Evolutionary conservation across 1,140 invertebrate genomes (phyloP).

Genomic region (Heliconius melpomene): DNA sequence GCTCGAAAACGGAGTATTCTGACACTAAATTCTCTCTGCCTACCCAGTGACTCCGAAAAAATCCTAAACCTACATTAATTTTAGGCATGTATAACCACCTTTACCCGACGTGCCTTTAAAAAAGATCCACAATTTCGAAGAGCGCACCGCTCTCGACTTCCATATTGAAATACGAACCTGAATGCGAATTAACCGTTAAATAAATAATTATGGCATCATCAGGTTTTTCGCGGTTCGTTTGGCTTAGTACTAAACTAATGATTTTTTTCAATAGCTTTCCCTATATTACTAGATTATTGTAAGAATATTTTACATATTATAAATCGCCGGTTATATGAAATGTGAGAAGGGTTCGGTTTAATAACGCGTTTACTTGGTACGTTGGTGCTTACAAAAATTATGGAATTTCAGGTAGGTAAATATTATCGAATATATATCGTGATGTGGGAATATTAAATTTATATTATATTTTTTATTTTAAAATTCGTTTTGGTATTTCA

Average conservation of each 20-base stretch:
- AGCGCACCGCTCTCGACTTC: constrained; percentile 37
- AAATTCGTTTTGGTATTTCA: neutral
- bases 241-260: constrained; percentile 33
- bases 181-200: constrained; percentile 39
- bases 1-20: constrained; percentile 7
- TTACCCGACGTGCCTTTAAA: constrained; percentile 37
- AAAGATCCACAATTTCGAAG: constrained; percentile 41
- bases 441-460: constrained; percentile 9
- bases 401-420: constrained; percentile 8
- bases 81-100: constrained; percentile 35
- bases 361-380: constrained; percentile 16
- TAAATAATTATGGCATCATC: constrained; percentile 41
- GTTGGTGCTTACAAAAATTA: constrained; percentile 15
- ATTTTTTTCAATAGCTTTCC: constrained; percentile 35
- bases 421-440: constrained; percentile 6
- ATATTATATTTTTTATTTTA: neutral
- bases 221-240: constrained; percentile 39
- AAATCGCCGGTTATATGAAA: constrained; percentile 13
- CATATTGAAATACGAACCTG: constrained; percentile 38
- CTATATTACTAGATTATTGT: constrained; percentile 35
- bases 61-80: neutral
- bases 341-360: constrained; percentile 12
- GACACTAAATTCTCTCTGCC: constrained; percentile 42
- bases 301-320: constrained; percentile 30
- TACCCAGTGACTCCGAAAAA: neutral